Percentiles rank a stretch among this genome's conserved stretches.
Conservation (phyloP, 2,797 vertebrate genomes). For the Peromyscus attwateri region DNA sequence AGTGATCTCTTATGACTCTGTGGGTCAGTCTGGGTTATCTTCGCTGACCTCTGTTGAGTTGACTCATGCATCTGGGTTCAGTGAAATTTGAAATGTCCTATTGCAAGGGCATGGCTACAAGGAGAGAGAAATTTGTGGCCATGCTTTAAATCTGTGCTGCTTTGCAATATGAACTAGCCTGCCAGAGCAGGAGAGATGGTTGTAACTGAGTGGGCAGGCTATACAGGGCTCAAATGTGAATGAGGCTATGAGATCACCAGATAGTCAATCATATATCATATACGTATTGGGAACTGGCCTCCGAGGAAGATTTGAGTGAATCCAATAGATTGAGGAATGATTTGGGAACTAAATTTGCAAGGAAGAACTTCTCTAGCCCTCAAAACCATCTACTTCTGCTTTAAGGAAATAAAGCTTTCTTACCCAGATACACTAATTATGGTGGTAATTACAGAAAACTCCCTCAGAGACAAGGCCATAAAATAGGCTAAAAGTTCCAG, state of each 20-base stretch:
- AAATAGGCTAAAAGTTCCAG: not conserved
- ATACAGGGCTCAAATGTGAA: not conserved
- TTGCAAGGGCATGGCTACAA: not conserved
- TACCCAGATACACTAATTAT: not conserved
- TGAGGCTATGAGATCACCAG: not conserved
- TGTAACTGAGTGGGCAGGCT: not conserved
- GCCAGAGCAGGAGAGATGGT: not conserved
- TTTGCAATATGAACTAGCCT: not conserved
- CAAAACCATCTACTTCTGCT: not conserved
- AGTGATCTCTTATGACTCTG: not conserved
- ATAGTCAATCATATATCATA: not conserved
- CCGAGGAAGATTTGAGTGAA: constrained; percentile 28
- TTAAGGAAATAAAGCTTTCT: not conserved
- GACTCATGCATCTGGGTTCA: not conserved
- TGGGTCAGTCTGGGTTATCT: not conserved
- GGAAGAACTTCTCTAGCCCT: not conserved
- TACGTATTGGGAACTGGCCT: not conserved
- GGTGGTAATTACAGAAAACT: not conserved
- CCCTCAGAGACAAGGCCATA: not conserved
- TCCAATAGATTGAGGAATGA: not conserved
- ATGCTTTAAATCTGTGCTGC: not conserved
- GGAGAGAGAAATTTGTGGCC: constrained; percentile 9
- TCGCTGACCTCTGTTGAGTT: not conserved
- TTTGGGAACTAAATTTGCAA: not conserved
- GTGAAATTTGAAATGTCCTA: not conserved